A percentile compares a stretch with the other conserved stretches of the same genome.
Evolutionary conservation across 2,797 vertebrate genomes (phyloP).

Genomic region (Malacoctenus gilli): DNA sequence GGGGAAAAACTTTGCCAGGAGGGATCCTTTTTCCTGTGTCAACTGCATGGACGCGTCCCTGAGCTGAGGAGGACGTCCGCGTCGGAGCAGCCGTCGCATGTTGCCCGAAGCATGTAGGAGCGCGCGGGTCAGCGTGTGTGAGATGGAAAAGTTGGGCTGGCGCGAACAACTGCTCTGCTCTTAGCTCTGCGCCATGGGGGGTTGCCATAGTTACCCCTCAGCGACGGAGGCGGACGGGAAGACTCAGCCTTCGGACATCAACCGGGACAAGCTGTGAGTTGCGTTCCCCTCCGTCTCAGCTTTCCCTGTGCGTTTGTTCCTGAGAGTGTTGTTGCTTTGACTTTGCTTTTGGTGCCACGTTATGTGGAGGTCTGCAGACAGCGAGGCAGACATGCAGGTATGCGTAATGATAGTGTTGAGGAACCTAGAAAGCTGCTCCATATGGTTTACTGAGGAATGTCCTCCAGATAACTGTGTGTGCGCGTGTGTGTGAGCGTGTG

Average conservation of each 20-base stretch:
- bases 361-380: too few species aligned
- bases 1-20: slow-evolving; percentile 25
- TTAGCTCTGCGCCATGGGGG: slow-evolving; percentile 79
- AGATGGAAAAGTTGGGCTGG: slow-evolving; percentile 76
- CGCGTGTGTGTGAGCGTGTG: slow-evolving; percentile 10
- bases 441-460: slow-evolving; percentile 70
- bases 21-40: slow-evolving; percentile 15
- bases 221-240: slow-evolving; percentile 64
- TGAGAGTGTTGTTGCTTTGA: too few species aligned
- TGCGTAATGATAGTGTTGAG: not conserved
- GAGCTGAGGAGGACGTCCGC: slow-evolving; percentile 42
- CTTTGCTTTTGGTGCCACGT: too few species aligned
- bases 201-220: slow-evolving; percentile 82
- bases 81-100: slow-evolving; percentile 34
- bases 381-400: too few species aligned
- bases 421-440: slow-evolving; percentile 41
- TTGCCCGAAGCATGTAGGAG: slow-evolving; percentile 40
- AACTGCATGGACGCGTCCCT: slow-evolving; percentile 42
- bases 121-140: slow-evolving; percentile 56
- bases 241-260: slow-evolving; percentile 63
- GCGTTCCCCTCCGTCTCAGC: not conserved
- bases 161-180: slow-evolving; percentile 58
- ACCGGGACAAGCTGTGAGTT: slow-evolving; percentile 76
- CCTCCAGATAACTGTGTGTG: slow-evolving; percentile 54
- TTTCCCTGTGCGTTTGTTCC: not conserved